Evolutionary conservation across 2,113 vertebrate genomes (phyloP).

Genomic region (Cheirogaleus medius): DNA sequence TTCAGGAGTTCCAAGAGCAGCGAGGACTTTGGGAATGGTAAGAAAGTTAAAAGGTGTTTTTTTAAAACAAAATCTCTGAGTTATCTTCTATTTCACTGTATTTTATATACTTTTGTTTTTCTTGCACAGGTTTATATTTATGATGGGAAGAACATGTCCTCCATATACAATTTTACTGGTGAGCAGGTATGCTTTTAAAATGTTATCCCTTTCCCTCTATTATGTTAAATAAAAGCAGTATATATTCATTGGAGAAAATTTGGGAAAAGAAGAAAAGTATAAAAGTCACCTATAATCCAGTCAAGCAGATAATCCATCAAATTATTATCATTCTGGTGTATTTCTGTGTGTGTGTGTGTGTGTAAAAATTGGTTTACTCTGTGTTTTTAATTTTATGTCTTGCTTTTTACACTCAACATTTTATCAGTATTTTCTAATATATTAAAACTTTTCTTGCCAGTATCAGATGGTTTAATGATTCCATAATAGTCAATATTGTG

Average conservation of each 20-base stretch:
- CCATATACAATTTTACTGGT: slow-evolving; percentile 95
- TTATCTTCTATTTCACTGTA: fast-evolving
- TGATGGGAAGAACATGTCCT: slow-evolving; percentile 93
- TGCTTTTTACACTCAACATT: not conserved
- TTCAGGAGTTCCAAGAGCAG: slow-evolving; percentile 96
- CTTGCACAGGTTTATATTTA: slow-evolving; percentile 94
- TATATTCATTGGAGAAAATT: not conserved
- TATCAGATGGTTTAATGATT: not conserved
- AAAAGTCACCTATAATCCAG: not conserved
- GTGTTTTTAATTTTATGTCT: not conserved
- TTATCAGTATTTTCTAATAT: not conserved
- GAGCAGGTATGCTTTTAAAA: slow-evolving; percentile 88
- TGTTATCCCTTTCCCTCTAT: not conserved
- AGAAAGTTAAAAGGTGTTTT: slow-evolving; percentile 64
- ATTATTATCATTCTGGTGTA: not conserved
- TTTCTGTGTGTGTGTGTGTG: not conserved
- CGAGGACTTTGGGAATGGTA: slow-evolving; percentile 96
- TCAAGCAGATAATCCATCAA: not conserved
- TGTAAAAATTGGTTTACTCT: not conserved
- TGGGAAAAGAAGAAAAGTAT: not conserved
- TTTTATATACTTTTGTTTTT: slow-evolving; percentile 50
- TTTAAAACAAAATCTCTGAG: not conserved
- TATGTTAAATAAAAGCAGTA: not conserved
- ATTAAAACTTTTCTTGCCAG: not conserved
- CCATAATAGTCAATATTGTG: not conserved